phyloP scores from a whole-genome alignment of 2,113 vertebrate genomes.

The Neolamprologus brichardi region DNA sequence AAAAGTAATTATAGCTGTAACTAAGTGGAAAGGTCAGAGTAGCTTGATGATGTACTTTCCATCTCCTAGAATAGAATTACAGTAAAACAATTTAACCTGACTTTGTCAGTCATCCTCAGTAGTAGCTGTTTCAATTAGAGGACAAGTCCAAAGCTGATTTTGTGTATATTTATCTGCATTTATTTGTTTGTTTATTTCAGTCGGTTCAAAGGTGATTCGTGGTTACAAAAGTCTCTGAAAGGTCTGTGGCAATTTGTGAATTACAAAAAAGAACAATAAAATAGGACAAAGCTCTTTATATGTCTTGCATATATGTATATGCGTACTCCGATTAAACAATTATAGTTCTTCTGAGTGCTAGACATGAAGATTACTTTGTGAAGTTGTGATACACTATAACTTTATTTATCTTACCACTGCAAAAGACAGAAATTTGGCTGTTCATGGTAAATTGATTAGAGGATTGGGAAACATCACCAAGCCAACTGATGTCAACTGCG shows the following conservation, averaged over 20 bases:
- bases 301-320: neutral
- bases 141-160: neutral
- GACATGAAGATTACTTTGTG: neutral
- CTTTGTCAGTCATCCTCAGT: neutral
- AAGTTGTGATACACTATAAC: neutral
- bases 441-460: slow-evolving; percentile 12
- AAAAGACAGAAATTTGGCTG: neutral
- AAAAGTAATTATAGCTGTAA: slow-evolving; percentile 34
- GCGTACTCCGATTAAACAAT: rapidly evolving
- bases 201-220: neutral
- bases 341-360: neutral
- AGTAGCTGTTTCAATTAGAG: neutral
- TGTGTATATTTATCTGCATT: neutral
- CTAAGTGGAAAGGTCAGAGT: slow-evolving; percentile 28
- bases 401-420: neutral
- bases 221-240: neutral
- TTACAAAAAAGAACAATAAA: neutral
- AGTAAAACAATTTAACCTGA: neutral
- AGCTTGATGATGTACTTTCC: neutral
- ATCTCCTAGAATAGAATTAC: neutral
- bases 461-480: slow-evolving; percentile 11
- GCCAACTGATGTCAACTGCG: neutral
- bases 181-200: neutral
- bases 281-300: neutral
- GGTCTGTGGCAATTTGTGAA: neutral